Evolutionary conservation across 2,888 invertebrate species (phyloP).

Genomic region (Campaea margaritaria): DNA sequence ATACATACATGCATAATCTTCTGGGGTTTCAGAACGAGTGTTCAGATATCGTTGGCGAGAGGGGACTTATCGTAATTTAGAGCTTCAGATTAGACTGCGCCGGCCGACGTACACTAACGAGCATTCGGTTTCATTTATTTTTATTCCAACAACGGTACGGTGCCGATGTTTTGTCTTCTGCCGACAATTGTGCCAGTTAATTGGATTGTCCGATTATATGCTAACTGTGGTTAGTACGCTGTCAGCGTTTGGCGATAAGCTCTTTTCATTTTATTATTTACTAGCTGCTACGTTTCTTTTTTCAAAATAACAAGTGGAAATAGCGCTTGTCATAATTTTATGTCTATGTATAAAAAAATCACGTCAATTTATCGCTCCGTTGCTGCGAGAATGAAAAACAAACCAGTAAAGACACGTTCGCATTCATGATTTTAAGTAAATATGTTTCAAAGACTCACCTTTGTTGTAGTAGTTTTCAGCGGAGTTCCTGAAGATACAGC

Average conservation of each 20-base stretch:
- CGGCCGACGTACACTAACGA: constrained; percentile 80
- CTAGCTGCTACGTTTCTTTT: too few relatives aligned
- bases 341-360: too few relatives aligned
- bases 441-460: constrained; percentile 86
- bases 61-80: constrained; percentile 83
- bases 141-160: constrained; percentile 75
- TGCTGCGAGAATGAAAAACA: too few relatives aligned
- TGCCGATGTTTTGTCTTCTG: constrained; percentile 77
- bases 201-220: constrained; percentile 71
- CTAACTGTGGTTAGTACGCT: constrained; percentile 53
- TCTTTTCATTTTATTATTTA: constrained; percentile 41
- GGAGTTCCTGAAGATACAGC: constrained; percentile 91
- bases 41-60: constrained; percentile 77
- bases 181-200: constrained; percentile 76
- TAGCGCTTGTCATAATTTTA: too few relatives aligned
- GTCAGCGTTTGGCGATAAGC: constrained; percentile 51
- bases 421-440: background rate
- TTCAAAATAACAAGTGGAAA: too few relatives aligned
- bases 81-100: constrained; percentile 79
- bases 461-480: constrained; percentile 91
- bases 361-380: too few relatives aligned
- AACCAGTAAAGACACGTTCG: too few relatives aligned
- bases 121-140: constrained; percentile 78
- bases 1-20: constrained; percentile 62
- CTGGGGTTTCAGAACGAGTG: constrained; percentile 75